Conservation (phyloP, 2,113 vertebrate genomes). For the Zootoca vivipara region DNA sequence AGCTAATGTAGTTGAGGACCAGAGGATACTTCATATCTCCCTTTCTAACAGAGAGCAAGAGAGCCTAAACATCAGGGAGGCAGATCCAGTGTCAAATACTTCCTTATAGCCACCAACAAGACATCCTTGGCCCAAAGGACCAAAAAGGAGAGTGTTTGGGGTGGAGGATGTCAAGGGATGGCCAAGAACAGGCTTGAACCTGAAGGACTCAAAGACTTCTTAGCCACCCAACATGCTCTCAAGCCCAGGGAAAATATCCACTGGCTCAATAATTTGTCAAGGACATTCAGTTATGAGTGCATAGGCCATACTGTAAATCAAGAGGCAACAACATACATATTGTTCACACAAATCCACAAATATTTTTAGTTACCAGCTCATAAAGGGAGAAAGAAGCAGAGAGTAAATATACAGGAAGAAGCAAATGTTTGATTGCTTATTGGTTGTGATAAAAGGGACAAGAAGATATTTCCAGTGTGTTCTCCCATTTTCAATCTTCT, state of each 20-base stretch:
- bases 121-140: too few species aligned
- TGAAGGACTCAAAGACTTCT: too few species aligned
- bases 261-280: neutral
- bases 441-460: neutral
- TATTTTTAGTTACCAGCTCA: neutral
- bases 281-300: neutral
- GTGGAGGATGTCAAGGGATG: too few species aligned
- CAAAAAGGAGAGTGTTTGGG: too few species aligned
- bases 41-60: too few species aligned
- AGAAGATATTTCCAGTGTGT: constrained; percentile 55
- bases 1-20: too few species aligned
- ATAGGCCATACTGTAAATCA: neutral
- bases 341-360: neutral
- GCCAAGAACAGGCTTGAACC: too few species aligned
- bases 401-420: neutral
- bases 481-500: constrained; percentile 61
- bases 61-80: too few species aligned
- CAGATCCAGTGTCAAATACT: too few species aligned
- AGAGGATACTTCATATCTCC: too few species aligned
- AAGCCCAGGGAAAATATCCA: neutral
- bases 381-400: neutral
- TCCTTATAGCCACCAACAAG: too few species aligned
- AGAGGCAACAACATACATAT: neutral
- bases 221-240: too few species aligned
- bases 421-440: neutral